Conservation (phyloP, 1,140 invertebrate genomes). For the Sminthurinus signatus region DNA sequence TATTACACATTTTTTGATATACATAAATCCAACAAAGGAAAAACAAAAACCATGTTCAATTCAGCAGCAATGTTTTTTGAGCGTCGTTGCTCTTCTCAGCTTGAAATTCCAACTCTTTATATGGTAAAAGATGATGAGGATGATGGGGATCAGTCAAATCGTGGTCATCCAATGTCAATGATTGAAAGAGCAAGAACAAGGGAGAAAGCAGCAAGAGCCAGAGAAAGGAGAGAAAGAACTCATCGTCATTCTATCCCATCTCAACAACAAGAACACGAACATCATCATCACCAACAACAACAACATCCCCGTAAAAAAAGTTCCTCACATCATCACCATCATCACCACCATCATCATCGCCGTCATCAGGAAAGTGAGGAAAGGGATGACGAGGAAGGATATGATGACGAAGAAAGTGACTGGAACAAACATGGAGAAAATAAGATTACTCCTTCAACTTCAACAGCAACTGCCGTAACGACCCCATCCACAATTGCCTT, state of each 20-base stretch:
- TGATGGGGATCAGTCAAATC: constrained; percentile 10
- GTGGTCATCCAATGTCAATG: background rate
- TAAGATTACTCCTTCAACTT: background rate
- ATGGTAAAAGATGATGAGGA: constrained; percentile 22
- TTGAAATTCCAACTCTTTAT: constrained; percentile 36
- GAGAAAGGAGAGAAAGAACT: constrained; percentile 15
- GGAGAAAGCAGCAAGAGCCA: background rate
- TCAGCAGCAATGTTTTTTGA: constrained; percentile 40
- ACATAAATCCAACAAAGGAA: too few species aligned
- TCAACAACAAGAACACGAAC: too few species aligned
- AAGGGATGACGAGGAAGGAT: background rate
- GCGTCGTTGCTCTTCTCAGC: constrained; percentile 36
- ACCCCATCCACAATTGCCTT: constrained; percentile 13
- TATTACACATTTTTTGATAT: too few species aligned
- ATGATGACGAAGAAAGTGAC: background rate
- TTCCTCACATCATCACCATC: background rate
- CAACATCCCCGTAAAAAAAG: background rate
- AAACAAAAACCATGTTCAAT: constrained; percentile 34
- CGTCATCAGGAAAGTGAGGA: background rate
- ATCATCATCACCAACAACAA: background rate
- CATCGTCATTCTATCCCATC: constrained; percentile 26
- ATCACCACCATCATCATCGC: constrained; percentile 2
- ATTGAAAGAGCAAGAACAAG: background rate
- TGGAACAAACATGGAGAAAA: too few species aligned
- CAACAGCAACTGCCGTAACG: background rate